These are phyloP conservation scores for Cairina moschata DNA, from an alignment of 2,113 vertebrate genomes.

Conservation along the genomic window DNA sequence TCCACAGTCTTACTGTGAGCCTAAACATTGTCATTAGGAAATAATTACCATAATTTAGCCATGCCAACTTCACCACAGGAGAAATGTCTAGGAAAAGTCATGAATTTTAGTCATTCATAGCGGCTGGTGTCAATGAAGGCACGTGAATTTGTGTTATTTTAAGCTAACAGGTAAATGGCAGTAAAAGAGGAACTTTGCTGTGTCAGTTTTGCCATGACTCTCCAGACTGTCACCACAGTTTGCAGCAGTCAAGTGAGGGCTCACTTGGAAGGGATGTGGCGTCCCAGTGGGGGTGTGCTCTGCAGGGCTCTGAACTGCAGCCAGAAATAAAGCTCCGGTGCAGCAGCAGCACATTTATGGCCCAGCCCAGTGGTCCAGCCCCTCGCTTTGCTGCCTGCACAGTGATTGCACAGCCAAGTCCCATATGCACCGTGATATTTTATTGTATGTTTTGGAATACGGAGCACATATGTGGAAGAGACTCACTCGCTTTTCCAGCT, in stretches of 20 bases:
- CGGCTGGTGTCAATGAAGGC: not conserved
- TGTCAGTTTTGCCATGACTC: not conserved
- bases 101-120: not conserved
- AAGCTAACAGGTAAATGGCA: not conserved
- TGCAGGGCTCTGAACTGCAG: not conserved
- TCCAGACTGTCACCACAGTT: not conserved
- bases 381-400: not conserved
- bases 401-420: not conserved
- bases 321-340: not conserved
- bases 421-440: not conserved
- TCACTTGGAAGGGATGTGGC: not conserved
- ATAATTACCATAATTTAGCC: not conserved
- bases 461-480: not conserved
- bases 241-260: not conserved
- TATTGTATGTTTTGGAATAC: not conserved
- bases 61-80: not conserved
- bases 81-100: not conserved
- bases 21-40: not conserved
- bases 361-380: fast-evolving
- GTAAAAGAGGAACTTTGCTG: not conserved
- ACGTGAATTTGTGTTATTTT: not conserved
- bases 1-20: not conserved
- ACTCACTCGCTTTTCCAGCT: not conserved
- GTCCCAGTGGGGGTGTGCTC: not conserved
- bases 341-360: not conserved